Percentiles rank a stretch among this genome's conserved stretches.
phyloP scores from a whole-genome alignment of 2,113 vertebrate genomes.

The Agapornis roseicollis region DNA sequence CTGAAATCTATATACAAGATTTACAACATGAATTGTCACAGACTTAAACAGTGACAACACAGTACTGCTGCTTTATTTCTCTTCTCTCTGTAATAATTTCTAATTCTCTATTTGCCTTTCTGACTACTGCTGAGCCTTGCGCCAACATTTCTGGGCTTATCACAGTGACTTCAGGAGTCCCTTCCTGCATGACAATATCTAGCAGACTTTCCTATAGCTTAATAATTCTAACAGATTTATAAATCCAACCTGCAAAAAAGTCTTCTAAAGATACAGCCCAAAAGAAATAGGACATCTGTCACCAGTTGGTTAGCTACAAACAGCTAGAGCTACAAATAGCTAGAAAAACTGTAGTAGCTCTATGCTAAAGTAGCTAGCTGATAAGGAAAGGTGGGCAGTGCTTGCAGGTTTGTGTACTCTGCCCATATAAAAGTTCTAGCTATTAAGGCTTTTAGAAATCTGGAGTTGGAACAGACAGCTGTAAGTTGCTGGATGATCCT shows the following conservation, averaged over 20 bases:
- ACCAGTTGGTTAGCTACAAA: background rate
- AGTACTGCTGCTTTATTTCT: background rate
- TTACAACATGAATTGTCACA: background rate
- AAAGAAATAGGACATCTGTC: background rate
- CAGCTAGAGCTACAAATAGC: background rate
- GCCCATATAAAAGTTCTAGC: background rate
- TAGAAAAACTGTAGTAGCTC: background rate
- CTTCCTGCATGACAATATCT: background rate
- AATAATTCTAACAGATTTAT: background rate
- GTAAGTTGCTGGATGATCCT: background rate
- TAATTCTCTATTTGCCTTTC: background rate
- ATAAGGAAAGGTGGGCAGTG: background rate
- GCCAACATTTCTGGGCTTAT: background rate
- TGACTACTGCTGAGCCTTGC: background rate
- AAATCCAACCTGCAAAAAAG: background rate
- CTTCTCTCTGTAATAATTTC: background rate
- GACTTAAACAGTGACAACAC: background rate
- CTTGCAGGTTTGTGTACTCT: background rate
- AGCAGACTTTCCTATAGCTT: background rate
- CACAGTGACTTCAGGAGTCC: background rate
- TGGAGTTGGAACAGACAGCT: background rate
- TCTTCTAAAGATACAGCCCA: background rate
- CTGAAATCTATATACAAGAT: background rate
- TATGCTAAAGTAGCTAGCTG: background rate
- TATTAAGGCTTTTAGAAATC: background rate